A percentile compares a stretch with the other conserved stretches of the same genome.
Conservation (phyloP, 2,113 vertebrate species). For the Caloenas nicobarica region DNA sequence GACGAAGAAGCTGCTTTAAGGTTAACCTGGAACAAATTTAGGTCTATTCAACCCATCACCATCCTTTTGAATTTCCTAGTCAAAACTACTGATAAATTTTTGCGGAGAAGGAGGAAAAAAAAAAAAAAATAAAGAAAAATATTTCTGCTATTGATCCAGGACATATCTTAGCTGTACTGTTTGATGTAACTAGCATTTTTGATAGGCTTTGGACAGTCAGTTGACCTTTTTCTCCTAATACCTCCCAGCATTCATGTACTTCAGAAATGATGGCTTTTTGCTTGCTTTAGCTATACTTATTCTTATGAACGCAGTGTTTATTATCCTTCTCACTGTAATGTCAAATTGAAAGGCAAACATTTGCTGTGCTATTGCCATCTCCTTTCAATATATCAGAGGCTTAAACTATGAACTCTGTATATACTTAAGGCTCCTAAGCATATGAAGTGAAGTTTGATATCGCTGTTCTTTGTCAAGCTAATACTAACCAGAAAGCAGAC, state of each 20-base stretch:
- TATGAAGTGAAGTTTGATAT: not conserved
- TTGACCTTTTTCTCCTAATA: slow-evolving; percentile 62
- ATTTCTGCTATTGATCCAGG: not conserved
- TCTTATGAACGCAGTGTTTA: slow-evolving; percentile 25
- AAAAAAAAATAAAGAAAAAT: not conserved
- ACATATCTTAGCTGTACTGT: not conserved
- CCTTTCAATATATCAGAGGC: slow-evolving; percentile 25
- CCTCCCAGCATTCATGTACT: not conserved
- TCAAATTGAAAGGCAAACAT: slow-evolving; percentile 58
- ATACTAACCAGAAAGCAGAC: not conserved
- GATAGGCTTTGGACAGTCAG: not conserved
- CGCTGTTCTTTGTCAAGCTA: not conserved
- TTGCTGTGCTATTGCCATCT: not conserved
- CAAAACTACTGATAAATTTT: not conserved
- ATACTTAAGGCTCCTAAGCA: not conserved
- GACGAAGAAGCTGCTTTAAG: not conserved
- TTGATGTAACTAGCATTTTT: slow-evolving; percentile 17
- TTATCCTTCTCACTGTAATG: slow-evolving; percentile 18
- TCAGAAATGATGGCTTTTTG: not conserved
- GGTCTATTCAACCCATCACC: not conserved
- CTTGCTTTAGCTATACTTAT: slow-evolving; percentile 40
- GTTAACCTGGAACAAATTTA: not conserved
- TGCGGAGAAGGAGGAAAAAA: not conserved
- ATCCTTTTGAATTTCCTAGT: not conserved
- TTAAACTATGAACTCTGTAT: slow-evolving; percentile 19